Base-by-base conservation (phyloP, 2,888 invertebrate species). In the Trachelus troglodyta region DNA sequence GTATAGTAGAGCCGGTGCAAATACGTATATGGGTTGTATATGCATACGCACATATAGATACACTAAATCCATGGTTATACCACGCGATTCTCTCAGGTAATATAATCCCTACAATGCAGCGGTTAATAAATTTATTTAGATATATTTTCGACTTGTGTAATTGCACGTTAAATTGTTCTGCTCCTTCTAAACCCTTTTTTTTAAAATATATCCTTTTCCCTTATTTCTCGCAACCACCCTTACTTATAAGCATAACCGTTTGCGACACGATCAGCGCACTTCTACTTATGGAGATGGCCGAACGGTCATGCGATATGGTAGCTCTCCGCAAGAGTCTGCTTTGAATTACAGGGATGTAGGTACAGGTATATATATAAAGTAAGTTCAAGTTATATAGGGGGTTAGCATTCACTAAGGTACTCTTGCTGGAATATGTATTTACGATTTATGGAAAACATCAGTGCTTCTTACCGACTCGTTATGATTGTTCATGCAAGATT, bases 71-170 rank as follows among this genome's bases (percentile, higher is more conserved):
- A 6, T 15, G 40, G 15, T 23, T 40, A 23, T 40, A 40, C 40
- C 15, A 40, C 0, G 40, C 15, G 15, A 40, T 40, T 81, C 79
- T 78, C 77, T 82, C 75, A 75, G 79, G 75, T 84, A 84, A 84
- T 84, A 81, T 81, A 85, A 87, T 76, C 74, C 74, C 34, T 76
- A 69, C 69, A 68, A 77, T 68, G 69, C 56, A 73, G 78, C 75
- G 77, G 73, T 80, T 85, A 87, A 88, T 87, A 88, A 84, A 86
- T 87, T 87, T 85, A 87, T 88, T 86, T 82, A 83, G 83, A 83
- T 83, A 83, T 81, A 83, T 81, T 81, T 86, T 87, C 84, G 85
- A 84, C 81, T 81, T 82, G 79, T 83, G 82, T 86, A 88, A 87
- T 86, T 86, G 82, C 84, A 82, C 76, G 82, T 79, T 79, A 81